Percentiles rank a stretch among this genome's conserved stretches.
Conservation (phyloP, 1,140 invertebrate genomes). For the Drosophila takahashii region DNA sequence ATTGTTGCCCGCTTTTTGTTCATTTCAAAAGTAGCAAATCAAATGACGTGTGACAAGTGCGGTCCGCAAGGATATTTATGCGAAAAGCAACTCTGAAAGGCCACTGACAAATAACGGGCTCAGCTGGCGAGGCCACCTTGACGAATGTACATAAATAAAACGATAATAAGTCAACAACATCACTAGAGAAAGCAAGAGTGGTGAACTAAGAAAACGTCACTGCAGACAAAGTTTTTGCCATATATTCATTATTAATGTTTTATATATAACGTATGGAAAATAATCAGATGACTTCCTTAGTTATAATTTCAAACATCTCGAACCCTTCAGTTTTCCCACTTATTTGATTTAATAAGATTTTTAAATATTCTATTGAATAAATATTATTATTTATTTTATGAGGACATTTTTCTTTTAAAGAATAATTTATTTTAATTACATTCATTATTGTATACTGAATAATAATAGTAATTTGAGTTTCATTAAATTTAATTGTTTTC, state of each 20-base stretch:
- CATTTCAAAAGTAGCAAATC: conserved; percentile 73
- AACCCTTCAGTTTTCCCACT: no score
- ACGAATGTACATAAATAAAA: conserved; percentile 37
- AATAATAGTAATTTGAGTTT: neutral
- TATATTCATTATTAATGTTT: neutral
- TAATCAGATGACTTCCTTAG: no score
- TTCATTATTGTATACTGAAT: neutral
- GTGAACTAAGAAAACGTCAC: neutral
- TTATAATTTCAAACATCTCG: no score
- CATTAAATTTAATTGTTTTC: conserved; percentile 1
- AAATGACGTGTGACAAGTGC: conserved; percentile 76
- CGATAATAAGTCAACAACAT: conserved; percentile 29
- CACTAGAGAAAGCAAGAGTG: neutral
- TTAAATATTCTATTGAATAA: no score
- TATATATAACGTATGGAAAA: no score
- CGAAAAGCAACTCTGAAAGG: conserved; percentile 20
- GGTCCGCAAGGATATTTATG: conserved; percentile 65
- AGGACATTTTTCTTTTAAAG: neutral
- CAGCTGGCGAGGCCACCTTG: conserved; percentile 22
- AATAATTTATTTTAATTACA: neutral
- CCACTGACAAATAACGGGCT: conserved; percentile 21
- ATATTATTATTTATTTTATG: neutral
- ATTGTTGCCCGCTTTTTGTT: conserved; percentile 51
- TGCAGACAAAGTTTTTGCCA: neutral
- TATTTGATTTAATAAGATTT: no score